Conservation (phyloP, 1,140 invertebrate genomes). For the Leptonema lineaticorne region DNA sequence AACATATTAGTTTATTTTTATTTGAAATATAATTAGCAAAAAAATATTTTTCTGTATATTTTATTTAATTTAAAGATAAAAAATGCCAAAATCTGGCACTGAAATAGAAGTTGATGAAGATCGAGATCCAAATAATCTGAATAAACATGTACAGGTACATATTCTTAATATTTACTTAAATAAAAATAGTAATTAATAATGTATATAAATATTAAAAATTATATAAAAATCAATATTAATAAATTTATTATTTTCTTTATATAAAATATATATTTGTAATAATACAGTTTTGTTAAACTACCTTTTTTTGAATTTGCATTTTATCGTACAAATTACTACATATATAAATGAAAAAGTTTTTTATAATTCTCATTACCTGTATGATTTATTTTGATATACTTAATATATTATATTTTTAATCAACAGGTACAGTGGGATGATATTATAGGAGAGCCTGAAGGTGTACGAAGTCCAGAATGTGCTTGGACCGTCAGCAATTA, state of each 20-base stretch:
- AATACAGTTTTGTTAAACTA: too few species aligned
- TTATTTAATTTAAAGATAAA: neutral
- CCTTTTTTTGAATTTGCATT: neutral
- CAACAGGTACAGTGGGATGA: conserved; percentile 73
- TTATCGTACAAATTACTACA: neutral
- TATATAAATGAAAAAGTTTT: neutral
- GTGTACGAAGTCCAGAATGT: conserved; percentile 70
- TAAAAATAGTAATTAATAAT: too few species aligned
- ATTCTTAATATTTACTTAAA: neutral
- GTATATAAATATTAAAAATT: neutral
- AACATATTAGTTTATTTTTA: too few species aligned
- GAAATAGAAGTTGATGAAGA: conserved; percentile 61
- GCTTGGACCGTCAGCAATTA: conserved; percentile 71
- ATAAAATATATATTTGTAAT: too few species aligned
- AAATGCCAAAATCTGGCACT: conserved; percentile 47
- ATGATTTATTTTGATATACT: neutral
- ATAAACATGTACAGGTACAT: conserved; percentile 67
- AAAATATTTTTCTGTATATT: neutral
- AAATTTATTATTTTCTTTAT: neutral
- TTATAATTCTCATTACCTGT: neutral
- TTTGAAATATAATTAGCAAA: too few species aligned
- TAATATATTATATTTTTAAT: neutral
- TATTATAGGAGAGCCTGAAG: conserved; percentile 75
- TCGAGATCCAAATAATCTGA: conserved; percentile 68
- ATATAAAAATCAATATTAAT: neutral